phyloP scores from a whole-genome alignment of 2,888 invertebrate genomes.

The Mimachlamys varia region DNA sequence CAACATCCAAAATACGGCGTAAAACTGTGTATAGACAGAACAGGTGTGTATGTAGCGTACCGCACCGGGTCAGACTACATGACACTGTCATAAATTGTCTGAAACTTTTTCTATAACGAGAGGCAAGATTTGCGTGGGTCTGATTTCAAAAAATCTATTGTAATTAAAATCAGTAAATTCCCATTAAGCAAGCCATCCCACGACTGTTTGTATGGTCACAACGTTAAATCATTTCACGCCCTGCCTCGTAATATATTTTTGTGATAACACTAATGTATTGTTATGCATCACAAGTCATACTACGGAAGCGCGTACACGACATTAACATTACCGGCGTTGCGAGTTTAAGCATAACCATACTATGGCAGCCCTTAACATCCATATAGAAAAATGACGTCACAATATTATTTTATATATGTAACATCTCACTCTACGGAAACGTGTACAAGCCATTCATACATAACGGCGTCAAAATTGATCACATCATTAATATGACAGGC shows the following conservation, averaged over 20 bases:
- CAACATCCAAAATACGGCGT: background rate
- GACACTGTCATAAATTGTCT: conserved; percentile 22
- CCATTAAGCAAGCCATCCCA: background rate
- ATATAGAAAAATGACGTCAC: no score
- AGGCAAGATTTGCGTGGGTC: background rate
- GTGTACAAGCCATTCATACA: no score
- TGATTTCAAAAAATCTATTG: conserved; percentile 14
- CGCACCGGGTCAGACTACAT: background rate
- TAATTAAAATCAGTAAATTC: conserved; percentile 11
- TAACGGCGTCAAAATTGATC: no score
- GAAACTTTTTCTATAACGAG: background rate
- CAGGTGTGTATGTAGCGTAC: background rate
- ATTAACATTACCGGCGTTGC: no score
- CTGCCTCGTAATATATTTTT: background rate
- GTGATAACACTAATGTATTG: conserved; percentile 28
- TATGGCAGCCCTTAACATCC: no score
- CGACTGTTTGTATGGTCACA: background rate
- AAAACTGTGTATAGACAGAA: background rate
- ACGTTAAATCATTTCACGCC: conserved; percentile 23
- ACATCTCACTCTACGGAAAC: no score
- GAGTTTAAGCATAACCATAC: no score
- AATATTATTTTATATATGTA: no score
- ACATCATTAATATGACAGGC: no score
- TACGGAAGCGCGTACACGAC: background rate
- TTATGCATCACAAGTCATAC: conserved; percentile 1